These are phyloP conservation scores for Platyrinchus mystaceus DNA, from an alignment of 2,797 vertebrate species.

Conservation along the genomic window DNA sequence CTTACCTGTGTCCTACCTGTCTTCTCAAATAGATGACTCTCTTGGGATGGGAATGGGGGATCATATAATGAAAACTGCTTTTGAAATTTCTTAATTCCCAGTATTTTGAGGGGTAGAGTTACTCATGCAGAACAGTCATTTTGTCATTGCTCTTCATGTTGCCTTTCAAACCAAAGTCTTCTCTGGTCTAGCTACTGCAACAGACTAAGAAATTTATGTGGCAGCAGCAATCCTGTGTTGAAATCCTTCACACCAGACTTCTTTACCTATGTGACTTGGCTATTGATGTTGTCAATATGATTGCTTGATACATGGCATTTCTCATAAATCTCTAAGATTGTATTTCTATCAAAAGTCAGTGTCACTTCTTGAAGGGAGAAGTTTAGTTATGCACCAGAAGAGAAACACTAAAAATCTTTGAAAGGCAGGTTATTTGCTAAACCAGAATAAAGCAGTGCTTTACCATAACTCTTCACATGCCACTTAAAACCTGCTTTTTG, in stretches of 20 bases:
- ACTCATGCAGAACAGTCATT: not conserved
- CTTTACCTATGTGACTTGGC: not conserved
- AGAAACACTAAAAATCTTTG: not conserved
- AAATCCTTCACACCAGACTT: not conserved
- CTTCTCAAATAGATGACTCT: not conserved
- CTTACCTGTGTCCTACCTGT: not conserved
- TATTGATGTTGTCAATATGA: not conserved
- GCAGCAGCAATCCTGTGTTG: not conserved
- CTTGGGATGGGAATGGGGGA: no score
- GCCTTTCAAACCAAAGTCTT: not conserved
- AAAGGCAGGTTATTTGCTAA: not conserved
- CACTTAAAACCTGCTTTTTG: not conserved
- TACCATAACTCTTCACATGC: not conserved
- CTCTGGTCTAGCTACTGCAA: not conserved
- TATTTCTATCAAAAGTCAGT: not conserved
- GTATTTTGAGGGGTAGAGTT: not conserved
- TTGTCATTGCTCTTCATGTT: not conserved
- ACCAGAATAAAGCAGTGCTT: not conserved
- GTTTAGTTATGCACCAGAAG: constrained; percentile 10
- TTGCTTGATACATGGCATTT: not conserved
- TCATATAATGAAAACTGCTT: not conserved
- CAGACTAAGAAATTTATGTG: not conserved
- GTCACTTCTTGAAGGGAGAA: not conserved
- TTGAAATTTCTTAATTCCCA: not conserved
- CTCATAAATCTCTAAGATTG: not conserved